Percentiles rank a stretch among this genome's conserved stretches.
phyloP scores from a whole-genome alignment of 2,888 invertebrate species.

The Ichneumon xanthorius region DNA sequence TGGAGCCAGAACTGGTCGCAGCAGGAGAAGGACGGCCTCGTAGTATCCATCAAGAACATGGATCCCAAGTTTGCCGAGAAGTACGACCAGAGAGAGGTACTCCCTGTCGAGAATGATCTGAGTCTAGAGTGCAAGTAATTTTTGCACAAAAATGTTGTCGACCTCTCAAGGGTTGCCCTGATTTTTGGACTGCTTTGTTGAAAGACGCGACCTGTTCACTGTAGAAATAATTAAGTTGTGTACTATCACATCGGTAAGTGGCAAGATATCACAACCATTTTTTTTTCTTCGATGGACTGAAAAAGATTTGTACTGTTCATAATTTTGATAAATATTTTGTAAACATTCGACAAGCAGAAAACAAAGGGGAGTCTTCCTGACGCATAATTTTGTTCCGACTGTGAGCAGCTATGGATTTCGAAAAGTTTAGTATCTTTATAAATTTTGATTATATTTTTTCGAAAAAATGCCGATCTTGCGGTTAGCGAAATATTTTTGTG shows the following conservation, averaged over 20 bases:
- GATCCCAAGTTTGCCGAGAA: conserved; percentile 91
- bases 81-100: conserved; percentile 81
- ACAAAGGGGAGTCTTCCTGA: background rate
- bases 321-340: background rate
- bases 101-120: conserved; percentile 70
- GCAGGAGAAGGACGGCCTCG: conserved; percentile 90
- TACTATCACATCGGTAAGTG: background rate
- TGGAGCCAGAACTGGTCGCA: conserved; percentile 93
- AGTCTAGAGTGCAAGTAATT: conserved; percentile 50
- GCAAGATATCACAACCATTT: background rate
- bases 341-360: background rate
- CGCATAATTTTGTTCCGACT: background rate
- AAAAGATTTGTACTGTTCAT: background rate
- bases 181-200: background rate
- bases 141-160: background rate
- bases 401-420: background rate
- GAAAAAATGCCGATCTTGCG: background rate
- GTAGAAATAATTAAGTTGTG: conserved; percentile 35
- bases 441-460: background rate
- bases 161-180: background rate
- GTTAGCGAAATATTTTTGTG: background rate
- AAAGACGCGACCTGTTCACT: conserved; percentile 39
- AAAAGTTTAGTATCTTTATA: background rate
- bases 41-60: conserved; percentile 89
- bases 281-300: background rate